phyloP scores from a whole-genome alignment of 1,140 invertebrate genomes.

The Euura lappo region DNA sequence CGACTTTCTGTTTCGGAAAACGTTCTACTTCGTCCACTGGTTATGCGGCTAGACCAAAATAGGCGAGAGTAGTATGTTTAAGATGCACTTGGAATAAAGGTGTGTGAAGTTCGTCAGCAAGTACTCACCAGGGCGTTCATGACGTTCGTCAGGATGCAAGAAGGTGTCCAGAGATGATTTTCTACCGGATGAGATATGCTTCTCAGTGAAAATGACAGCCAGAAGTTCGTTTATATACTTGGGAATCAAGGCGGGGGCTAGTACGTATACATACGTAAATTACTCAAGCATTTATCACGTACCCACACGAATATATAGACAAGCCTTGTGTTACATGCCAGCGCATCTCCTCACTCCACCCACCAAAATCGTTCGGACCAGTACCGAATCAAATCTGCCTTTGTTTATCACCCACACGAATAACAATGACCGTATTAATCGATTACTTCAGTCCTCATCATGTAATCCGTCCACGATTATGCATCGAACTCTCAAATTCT shows the following conservation, averaged over 20 bases:
- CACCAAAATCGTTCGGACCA: neutral
- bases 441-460: neutral
- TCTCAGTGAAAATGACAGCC: neutral
- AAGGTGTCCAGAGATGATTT: neutral
- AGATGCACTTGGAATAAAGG: neutral
- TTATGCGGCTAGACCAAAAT: neutral
- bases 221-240: slow-evolving; percentile 1
- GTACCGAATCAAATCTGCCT: neutral
- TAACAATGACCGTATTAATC: neutral
- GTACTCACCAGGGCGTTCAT: neutral
- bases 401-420: neutral
- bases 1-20: too few species aligned
- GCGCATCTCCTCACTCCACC: neutral
- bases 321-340: neutral
- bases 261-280: neutral
- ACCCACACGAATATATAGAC: neutral
- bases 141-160: neutral
- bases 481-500: neutral
- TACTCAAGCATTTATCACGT: neutral
- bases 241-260: neutral
- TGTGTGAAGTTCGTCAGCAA: neutral
- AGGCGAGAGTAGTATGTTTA: neutral
- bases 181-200: neutral
- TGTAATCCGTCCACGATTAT: neutral
- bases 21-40: neutral